Evolutionary conservation across 2,888 invertebrate species (phyloP).

Genomic region (Helleia helle): DNA sequence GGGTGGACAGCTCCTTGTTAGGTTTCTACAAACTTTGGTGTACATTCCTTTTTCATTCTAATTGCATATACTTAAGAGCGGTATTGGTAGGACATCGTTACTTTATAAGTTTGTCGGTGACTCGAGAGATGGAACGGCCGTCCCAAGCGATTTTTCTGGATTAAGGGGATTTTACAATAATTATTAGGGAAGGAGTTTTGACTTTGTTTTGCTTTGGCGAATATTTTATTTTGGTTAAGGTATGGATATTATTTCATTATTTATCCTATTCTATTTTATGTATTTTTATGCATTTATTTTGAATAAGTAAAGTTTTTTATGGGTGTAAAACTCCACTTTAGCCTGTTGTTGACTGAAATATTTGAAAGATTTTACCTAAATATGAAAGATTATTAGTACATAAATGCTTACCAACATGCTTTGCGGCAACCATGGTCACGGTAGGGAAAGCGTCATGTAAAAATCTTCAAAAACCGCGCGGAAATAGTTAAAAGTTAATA

Average conservation of each 20-base stretch:
- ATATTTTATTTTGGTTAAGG: conserved; percentile 10
- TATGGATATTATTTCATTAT: too few relatives aligned
- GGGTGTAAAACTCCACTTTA: too few relatives aligned
- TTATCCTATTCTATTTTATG: too few relatives aligned
- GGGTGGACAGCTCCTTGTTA: conserved; percentile 24
- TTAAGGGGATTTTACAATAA: conserved; percentile 33
- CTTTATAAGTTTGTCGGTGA: conserved; percentile 12
- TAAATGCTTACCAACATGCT: too few relatives aligned
- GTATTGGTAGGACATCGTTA: conserved; percentile 10
- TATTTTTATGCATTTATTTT: too few relatives aligned
- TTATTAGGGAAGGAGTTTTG: conserved; percentile 44
- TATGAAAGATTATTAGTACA: too few relatives aligned
- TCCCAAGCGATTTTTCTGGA: conserved; percentile 51
- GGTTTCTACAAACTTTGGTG: conserved; percentile 11
- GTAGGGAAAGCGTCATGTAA: too few relatives aligned
- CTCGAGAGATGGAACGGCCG: conserved; percentile 21
- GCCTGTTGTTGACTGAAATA: too few relatives aligned
- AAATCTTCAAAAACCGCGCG: too few relatives aligned
- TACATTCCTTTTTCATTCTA: neutral
- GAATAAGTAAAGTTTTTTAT: neutral
- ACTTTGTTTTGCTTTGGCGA: conserved; percentile 16
- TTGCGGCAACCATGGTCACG: too few relatives aligned
- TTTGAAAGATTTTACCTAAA: too few relatives aligned
- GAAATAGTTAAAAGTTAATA: too few relatives aligned
- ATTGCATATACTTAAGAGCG: conserved; percentile 4